Evolutionary conservation across 1,140 invertebrate species (phyloP), one percentile per base, ranked within the genome.

Genomic region (Cyclina sinensis): DNA sequence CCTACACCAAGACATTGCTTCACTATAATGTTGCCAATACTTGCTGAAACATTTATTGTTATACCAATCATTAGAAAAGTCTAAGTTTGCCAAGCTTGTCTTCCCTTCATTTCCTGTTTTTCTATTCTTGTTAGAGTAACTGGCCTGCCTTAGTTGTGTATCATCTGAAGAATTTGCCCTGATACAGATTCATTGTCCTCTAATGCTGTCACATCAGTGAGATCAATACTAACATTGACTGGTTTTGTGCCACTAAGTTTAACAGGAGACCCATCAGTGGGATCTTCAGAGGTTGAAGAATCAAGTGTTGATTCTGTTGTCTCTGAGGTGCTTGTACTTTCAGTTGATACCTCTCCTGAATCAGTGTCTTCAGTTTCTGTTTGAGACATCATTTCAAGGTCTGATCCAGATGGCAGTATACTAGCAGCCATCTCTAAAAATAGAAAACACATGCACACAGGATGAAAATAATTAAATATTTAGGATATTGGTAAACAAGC

Each of bases 11-110:
- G 79, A 39, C 86, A 92, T 92, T 12, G 88, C 86, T 68, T 90
- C 76, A 16, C 85, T 43, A 88, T 94, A 94, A 87, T 93, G 93
- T 21, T 89, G 89, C 93, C 93, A 94, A 59, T 93, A 94, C 32
- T 82, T 57, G 14, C 89, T 43, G 85, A 94, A 94, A 81, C 91
- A 90, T 14, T 82, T 35, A 51, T 93, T 79, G 51, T 89, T 84
- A 54, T 93, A 93, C 93, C 93, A 94, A 37, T 93, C 59, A 46
- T 11, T 70, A 35, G 18, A n/a, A 5, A 54, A 43, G n/a, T 48
- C 35, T 9, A 70, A 0, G 1, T 35, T 30, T 18, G 21, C 0
- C 18, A 73, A 54, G 32, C 39, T 16, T 21, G 0, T 35, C n/a
- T 70, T 54, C 16, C 21, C 27, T 7, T 5, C 16, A 27, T 27